Percentiles rank a stretch among this genome's conserved stretches.
phyloP scores from a whole-genome alignment of 2,797 vertebrate species.

The Tokudaia muenninki region DNA sequence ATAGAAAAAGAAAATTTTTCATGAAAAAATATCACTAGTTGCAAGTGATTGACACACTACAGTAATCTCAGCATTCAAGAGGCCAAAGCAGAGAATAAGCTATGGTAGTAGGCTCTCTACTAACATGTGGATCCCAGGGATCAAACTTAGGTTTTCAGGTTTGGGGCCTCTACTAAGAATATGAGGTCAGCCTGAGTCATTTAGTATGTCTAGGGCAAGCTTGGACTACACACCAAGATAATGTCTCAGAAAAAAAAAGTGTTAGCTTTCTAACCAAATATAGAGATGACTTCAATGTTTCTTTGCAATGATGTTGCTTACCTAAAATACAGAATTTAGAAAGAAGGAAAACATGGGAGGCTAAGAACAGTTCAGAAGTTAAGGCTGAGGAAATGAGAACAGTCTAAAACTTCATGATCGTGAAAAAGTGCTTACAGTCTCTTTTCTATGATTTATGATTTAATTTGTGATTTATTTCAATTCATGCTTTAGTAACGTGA shows the following conservation, averaged over 20 bases:
- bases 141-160: no score
- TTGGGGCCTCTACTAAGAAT: not conserved
- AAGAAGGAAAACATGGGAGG: slow-evolving; percentile 43
- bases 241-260: not conserved
- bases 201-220: not conserved
- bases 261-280: slow-evolving; percentile 67
- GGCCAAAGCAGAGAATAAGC: not conserved
- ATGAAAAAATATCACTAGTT: not conserved
- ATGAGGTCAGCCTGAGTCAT: not conserved
- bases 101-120: no score
- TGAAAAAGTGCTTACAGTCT: slow-evolving; percentile 51
- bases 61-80: not conserved
- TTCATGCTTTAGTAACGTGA: slow-evolving; percentile 35
- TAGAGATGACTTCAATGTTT: slow-evolving; percentile 62
- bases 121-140: no score
- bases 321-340: slow-evolving; percentile 54
- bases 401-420: slow-evolving; percentile 48
- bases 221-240: not conserved
- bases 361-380: slow-evolving; percentile 57
- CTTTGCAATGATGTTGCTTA: slow-evolving; percentile 56
- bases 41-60: not conserved
- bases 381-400: slow-evolving; percentile 48
- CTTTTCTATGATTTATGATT: slow-evolving; percentile 56
- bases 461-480: slow-evolving; percentile 55
- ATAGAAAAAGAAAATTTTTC: slow-evolving; percentile 36